Evolutionary conservation across 2,888 invertebrate genomes (phyloP).

Genomic region (Cyclophora punctaria): DNA sequence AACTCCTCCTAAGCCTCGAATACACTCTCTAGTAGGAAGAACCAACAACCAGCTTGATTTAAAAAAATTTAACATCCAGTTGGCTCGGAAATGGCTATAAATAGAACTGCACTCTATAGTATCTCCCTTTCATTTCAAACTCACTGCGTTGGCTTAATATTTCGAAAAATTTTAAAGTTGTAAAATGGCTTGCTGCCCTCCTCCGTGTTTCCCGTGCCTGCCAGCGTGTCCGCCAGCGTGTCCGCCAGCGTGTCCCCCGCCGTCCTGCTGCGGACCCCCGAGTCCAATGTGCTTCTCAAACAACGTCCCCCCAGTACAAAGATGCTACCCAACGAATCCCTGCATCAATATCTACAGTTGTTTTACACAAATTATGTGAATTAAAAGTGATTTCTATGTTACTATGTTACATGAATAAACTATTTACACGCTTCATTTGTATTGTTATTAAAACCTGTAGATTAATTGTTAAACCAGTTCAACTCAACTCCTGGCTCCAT

Average conservation of each 20-base stretch:
- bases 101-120: slow-evolving; percentile 16
- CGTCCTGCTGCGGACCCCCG: slow-evolving; percentile 13
- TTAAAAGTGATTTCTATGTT: no score
- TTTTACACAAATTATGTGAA: slow-evolving; percentile 58
- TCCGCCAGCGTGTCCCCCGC: slow-evolving; percentile 17
- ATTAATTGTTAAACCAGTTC: no score
- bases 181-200: slow-evolving; percentile 19
- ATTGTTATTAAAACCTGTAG: no score
- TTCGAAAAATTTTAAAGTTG: slow-evolving; percentile 16
- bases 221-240: slow-evolving; percentile 5
- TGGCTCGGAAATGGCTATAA: slow-evolving; percentile 21
- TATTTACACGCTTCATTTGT: no score
- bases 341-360: slow-evolving; percentile 68
- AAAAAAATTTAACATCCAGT: no score
- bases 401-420: no score
- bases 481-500: no score
- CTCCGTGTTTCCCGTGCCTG: slow-evolving; percentile 5
- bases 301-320: slow-evolving; percentile 30
- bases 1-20: no score
- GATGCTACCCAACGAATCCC: slow-evolving; percentile 44
- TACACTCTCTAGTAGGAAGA: no score
- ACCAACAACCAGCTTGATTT: no score
- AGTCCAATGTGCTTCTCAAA: slow-evolving; percentile 29
- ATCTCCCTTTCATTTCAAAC: slow-evolving; percentile 19
- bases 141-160: slow-evolving; percentile 1